Evolutionary conservation across 2,888 invertebrate genomes (phyloP).

Genomic region (Erebia ligea): DNA sequence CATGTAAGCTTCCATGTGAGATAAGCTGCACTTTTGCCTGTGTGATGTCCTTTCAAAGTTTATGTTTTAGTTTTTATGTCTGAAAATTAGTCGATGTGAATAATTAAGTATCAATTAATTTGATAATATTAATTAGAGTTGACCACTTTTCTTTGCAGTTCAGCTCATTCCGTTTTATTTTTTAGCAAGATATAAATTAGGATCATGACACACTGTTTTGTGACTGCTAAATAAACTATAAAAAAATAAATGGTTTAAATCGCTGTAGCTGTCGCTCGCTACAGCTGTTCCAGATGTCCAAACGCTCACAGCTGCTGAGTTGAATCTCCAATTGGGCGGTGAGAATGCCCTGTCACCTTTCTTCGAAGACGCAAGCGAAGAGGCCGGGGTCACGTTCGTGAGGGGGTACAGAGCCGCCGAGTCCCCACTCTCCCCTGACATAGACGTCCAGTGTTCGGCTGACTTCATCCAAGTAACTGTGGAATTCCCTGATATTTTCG

Average conservation of each 20-base stretch:
- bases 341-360: constrained; percentile 70
- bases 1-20: too few relatives aligned
- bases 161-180: too few relatives aligned
- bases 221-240: too few relatives aligned
- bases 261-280: constrained; percentile 77
- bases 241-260: not conserved
- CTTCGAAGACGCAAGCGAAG: constrained; percentile 65
- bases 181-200: too few relatives aligned
- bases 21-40: too few relatives aligned
- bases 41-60: too few relatives aligned
- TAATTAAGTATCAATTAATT: too few relatives aligned
- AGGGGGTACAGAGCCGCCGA: constrained; percentile 80
- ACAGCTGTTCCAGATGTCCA: constrained; percentile 77
- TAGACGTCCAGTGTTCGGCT: constrained; percentile 85
- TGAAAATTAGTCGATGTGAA: too few relatives aligned
- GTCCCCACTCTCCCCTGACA: constrained; percentile 72
- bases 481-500: constrained; percentile 85
- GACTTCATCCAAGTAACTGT: constrained; percentile 85
- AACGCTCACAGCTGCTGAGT: constrained; percentile 72
- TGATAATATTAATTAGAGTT: too few relatives aligned
- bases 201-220: too few relatives aligned
- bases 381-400: constrained; percentile 72
- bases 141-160: too few relatives aligned
- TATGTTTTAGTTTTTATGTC: too few relatives aligned
- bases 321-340: constrained; percentile 69